Conservation (phyloP, 2,888 invertebrate genomes). For the Catocala sponsa region DNA sequence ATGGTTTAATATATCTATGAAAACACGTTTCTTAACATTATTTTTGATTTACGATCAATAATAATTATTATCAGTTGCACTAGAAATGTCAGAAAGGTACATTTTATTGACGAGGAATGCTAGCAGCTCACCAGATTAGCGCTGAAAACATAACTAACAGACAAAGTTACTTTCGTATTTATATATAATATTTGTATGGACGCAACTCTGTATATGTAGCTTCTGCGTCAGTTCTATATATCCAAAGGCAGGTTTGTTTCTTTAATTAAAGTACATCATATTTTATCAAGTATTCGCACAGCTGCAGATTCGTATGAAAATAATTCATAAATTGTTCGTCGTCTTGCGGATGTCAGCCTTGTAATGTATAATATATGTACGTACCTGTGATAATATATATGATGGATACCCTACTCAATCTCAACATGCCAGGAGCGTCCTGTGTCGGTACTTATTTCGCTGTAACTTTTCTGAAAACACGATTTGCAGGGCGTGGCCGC, state of each 20-base stretch:
- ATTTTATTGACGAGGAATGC: too few species aligned
- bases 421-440: conserved; percentile 25
- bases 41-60: too few species aligned
- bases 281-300: background rate
- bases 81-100: too few species aligned
- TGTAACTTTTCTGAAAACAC: conserved; percentile 38
- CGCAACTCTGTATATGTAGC: too few species aligned
- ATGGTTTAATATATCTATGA: too few species aligned
- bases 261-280: background rate
- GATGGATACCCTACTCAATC: conserved; percentile 40
- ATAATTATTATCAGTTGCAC: too few species aligned
- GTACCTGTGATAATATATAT: conserved; percentile 15
- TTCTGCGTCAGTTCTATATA: too few species aligned
- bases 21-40: too few species aligned
- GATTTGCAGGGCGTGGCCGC: conserved; percentile 28
- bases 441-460: conserved; percentile 25
- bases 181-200: too few species aligned
- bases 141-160: too few species aligned
- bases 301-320: background rate
- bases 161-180: too few species aligned
- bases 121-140: too few species aligned
- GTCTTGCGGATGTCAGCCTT: conserved; percentile 2
- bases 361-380: background rate
- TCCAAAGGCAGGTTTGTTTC: background rate
- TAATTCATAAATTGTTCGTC: conserved; percentile 11